Conservation (phyloP, 2,888 invertebrate genomes). For the Imbricaverruca yamaguchii region DNA sequence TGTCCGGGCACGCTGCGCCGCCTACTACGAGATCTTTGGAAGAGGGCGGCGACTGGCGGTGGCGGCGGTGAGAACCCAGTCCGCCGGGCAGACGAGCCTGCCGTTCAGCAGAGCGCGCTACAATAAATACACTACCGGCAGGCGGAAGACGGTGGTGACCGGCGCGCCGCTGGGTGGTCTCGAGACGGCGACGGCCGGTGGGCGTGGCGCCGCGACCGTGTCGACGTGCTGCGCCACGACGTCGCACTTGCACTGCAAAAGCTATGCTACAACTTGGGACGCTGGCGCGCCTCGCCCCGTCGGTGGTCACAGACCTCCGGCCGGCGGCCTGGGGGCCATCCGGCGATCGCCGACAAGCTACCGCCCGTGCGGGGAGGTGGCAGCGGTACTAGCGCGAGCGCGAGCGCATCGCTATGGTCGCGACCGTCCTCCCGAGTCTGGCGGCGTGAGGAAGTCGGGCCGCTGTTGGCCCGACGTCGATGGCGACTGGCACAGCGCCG, state of each 20-base stretch:
- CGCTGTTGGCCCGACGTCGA: constrained; percentile 23
- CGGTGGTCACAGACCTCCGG: too few species aligned
- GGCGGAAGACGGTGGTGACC: too few species aligned
- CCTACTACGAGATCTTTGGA: constrained; percentile 5
- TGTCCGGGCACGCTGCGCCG: too few species aligned
- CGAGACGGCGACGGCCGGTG: not conserved
- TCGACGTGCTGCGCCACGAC: not conserved
- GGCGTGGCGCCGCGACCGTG: not conserved
- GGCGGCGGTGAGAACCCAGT: not conserved
- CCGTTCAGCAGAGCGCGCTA: not conserved
- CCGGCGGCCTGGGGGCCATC: too few species aligned
- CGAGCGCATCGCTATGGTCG: not conserved
- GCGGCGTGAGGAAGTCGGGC: constrained; percentile 25
- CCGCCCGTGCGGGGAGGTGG: too few species aligned
- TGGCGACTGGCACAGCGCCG: constrained; percentile 30
- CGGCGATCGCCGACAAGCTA: too few species aligned
- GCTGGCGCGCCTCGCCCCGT: too few species aligned
- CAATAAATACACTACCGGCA: not conserved
- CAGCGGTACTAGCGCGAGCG: too few species aligned
- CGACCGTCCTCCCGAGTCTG: not conserved
- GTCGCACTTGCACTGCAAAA: not conserved
- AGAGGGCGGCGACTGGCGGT: not conserved
- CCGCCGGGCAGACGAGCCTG: not conserved
- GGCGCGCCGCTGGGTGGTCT: too few species aligned
- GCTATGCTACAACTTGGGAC: too few species aligned